Conservation (phyloP, 2,113 vertebrate genomes). For the Clarias gariepinus region DNA sequence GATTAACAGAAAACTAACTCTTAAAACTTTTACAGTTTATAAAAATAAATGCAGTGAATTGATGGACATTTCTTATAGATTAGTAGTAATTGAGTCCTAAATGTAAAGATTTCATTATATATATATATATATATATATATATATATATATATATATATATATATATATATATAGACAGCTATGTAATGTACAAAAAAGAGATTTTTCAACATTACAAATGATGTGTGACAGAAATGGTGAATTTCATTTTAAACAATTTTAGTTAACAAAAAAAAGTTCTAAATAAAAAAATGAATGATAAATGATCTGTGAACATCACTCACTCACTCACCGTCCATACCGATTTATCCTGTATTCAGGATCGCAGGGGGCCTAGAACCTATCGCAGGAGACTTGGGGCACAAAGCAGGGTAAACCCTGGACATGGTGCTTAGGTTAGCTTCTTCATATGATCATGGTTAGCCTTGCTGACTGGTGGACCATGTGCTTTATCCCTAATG, state of each 20-base stretch:
- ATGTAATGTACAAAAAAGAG: not conserved
- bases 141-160: no score
- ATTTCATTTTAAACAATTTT: not conserved
- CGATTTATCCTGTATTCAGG: no score
- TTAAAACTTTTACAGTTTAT: not conserved
- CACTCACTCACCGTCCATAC: no score
- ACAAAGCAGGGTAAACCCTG: no score
- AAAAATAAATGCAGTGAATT: not conserved
- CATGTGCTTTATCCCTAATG: not conserved
- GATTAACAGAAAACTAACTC: not conserved
- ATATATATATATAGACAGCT: not conserved
- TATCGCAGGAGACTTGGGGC: no score
- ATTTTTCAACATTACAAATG: not conserved
- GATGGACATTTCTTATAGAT: not conserved
- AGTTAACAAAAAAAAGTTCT: not conserved
- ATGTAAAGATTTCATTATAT: not conserved
- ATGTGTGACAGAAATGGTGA: not conserved
- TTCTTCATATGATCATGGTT: not conserved
- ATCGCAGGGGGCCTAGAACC: no score
- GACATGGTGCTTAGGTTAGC: not conserved
- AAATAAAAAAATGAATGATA: not conserved
- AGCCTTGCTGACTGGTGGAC: not conserved
- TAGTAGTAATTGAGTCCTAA: not conserved
- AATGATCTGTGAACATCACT: not conserved
- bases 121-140: no score